A percentile compares a stretch with the other conserved stretches of the same genome.
Evolutionary conservation across 2,797 vertebrate genomes (phyloP).

Genomic region (Parotocinclus haroldoi): DNA sequence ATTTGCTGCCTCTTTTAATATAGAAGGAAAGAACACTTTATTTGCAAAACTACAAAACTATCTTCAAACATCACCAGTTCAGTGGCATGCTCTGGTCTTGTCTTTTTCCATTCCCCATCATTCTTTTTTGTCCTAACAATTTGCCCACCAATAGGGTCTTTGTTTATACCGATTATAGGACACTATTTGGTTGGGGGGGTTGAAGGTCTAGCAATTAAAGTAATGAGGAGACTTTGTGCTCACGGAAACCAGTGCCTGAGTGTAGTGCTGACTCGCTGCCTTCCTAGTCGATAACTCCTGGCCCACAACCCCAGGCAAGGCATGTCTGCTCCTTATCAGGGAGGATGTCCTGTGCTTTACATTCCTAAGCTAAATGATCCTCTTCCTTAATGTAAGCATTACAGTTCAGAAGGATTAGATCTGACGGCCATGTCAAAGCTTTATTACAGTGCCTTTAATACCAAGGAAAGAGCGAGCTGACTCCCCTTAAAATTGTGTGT

Average conservation of each 20-base stretch:
- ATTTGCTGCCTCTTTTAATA: no score
- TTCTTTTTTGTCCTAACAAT: conserved; percentile 17
- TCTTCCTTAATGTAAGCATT: conserved; percentile 51
- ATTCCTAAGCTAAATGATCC: conserved; percentile 58
- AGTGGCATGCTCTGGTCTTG: background rate
- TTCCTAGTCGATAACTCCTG: conserved; percentile 50
- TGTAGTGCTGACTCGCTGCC: conserved; percentile 51
- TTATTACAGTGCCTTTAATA: conserved; percentile 31
- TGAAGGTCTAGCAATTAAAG: conserved; percentile 55
- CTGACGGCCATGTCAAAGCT: conserved; percentile 61
- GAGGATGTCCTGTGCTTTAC: conserved; percentile 59
- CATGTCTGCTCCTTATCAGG: conserved; percentile 55
- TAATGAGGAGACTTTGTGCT: conserved; percentile 51
- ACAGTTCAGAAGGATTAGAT: conserved; percentile 59
- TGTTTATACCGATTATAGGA: conserved; percentile 43
- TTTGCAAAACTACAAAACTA: no score
- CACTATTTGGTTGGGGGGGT: conserved; percentile 29
- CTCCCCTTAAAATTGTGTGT: conserved; percentile 13
- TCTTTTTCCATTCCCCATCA: conserved; percentile 20
- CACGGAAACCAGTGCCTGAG: conserved; percentile 49
- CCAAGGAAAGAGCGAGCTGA: conserved; percentile 41
- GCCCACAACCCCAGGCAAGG: conserved; percentile 49
- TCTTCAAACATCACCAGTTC: no score
- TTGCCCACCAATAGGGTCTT: conserved; percentile 39
- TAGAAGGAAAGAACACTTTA: no score